Base-by-base conservation (phyloP, 1,140 invertebrate species). In the Protaetia brevitarsis region DNA sequence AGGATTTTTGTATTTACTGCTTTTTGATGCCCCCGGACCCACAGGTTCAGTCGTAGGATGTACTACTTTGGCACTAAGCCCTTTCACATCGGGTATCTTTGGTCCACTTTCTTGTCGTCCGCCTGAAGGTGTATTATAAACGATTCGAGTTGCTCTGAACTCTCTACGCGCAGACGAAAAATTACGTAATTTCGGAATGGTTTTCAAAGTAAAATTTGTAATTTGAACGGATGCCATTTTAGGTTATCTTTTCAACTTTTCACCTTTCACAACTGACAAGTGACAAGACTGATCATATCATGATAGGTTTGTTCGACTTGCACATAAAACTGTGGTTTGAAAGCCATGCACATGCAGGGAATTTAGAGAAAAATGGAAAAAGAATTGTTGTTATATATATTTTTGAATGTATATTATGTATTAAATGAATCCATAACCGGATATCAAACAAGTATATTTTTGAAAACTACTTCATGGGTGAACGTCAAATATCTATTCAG, bases 1-100 rank as follows among this genome's bases (percentile, higher is more conserved):
- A 0, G 91, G 90, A 72, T 92, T 92, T 80, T 93, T 93, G 74
- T 95, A 96, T 2, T 85, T 85, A 65, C 82, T 78, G 51, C 61
- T 72, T 75, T 92, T 90, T 0, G 86, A 82, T 29, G 91, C 90
- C 36, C 87, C 87, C 34, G 90, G 90, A 4, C 89, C 89, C 61
- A 92, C 87, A 2, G 87, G 83, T 67, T 78, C 72, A 1, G 76
- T 76, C 26, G 84, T 79, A 26, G 86, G 78, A 65, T 82, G 81
- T 1, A 89, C 80, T 66, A 85, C 83, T 60, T 83, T 85, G 56
- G 79, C 79, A 71, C 84, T 89, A 1, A 91, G 77, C 26, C 89
- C 89, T 68, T 81, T 79, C 2, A 89, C 88, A 75, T 87, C 67
- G 10, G 61, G 63, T 36, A 67, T 16, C 13, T 66, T 29, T 21